Percentiles rank a stretch among this genome's conserved stretches.
These are phyloP conservation scores for Tribolium freemani DNA, from an alignment of 2,888 invertebrate species.

Conservation along the genomic window DNA sequence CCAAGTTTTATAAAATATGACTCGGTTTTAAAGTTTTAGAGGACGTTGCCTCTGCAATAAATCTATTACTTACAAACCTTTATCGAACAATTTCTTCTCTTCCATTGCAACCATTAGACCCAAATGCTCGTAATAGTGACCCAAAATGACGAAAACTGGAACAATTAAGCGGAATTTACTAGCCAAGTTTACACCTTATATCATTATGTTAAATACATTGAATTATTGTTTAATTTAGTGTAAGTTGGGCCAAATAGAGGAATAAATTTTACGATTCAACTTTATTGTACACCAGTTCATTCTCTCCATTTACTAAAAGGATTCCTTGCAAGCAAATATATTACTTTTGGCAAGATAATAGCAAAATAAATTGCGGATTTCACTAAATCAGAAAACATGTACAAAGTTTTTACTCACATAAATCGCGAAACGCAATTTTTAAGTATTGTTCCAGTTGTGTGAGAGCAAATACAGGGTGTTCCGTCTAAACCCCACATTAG, in stretches of 20 bases:
- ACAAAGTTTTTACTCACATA: slow-evolving; percentile 22
- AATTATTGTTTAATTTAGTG: not conserved
- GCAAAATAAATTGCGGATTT: slow-evolving; percentile 11
- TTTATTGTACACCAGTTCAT: not conserved
- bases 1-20: no score
- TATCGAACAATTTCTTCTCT: slow-evolving; percentile 83
- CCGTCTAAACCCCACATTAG: no score
- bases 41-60: no score
- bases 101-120: slow-evolving; percentile 92
- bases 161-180: slow-evolving; percentile 47
- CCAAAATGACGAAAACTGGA: slow-evolving; percentile 93
- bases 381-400: slow-evolving; percentile 14
- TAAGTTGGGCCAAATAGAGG: not conserved
- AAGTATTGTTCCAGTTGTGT: not conserved
- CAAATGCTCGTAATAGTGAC: slow-evolving; percentile 91
- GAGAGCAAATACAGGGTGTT: not conserved
- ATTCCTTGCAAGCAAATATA: not conserved
- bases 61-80: slow-evolving; percentile 69
- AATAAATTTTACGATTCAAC: slow-evolving; percentile 8
- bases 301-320: not conserved
- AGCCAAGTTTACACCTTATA: slow-evolving; percentile 6
- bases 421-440: not conserved
- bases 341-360: slow-evolving; percentile 21
- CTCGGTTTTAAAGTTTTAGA: no score
- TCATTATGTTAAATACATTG: not conserved